Percentiles rank a stretch among this genome's conserved stretches.
Conservation (phyloP, 2,113 vertebrate genomes). For the Physeter macrocephalus region DNA sequence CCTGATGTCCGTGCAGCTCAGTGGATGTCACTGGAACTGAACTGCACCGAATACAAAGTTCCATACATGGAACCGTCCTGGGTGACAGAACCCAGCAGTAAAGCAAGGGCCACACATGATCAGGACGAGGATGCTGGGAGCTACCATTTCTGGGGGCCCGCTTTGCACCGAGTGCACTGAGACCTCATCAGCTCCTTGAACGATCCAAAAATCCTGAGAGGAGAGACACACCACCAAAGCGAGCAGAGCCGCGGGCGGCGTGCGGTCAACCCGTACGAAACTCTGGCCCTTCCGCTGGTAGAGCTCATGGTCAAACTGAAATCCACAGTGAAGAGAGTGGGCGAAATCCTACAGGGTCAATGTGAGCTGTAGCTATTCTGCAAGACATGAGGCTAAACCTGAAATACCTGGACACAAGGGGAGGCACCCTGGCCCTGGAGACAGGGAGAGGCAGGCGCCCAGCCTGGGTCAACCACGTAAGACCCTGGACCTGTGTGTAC, state of each 20-base stretch:
- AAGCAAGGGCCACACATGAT: neutral
- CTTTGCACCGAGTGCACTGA: accelerated
- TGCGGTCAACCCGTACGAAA: accelerated
- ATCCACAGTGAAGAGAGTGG: neutral
- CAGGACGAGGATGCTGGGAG: accelerated
- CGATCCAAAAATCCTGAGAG: neutral
- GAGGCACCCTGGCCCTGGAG: neutral
- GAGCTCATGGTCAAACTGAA: neutral
- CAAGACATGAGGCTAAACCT: neutral
- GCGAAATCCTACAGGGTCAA: no score
- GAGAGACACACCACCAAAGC: neutral
- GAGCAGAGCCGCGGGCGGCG: accelerated
- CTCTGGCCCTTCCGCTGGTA: accelerated
- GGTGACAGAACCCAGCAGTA: accelerated
- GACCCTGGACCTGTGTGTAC: no score
- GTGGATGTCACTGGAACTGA: neutral
- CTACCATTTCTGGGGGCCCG: no score
- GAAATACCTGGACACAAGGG: neutral
- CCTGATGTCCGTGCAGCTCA: neutral
- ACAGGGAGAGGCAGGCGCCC: neutral
- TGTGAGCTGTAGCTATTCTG: neutral
- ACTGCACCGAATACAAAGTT: accelerated
- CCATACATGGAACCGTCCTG: neutral
- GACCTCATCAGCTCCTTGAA: neutral
- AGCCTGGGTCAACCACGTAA: neutral